Conservation (phyloP, 2,888 invertebrate genomes). For the Aquatica leii region DNA sequence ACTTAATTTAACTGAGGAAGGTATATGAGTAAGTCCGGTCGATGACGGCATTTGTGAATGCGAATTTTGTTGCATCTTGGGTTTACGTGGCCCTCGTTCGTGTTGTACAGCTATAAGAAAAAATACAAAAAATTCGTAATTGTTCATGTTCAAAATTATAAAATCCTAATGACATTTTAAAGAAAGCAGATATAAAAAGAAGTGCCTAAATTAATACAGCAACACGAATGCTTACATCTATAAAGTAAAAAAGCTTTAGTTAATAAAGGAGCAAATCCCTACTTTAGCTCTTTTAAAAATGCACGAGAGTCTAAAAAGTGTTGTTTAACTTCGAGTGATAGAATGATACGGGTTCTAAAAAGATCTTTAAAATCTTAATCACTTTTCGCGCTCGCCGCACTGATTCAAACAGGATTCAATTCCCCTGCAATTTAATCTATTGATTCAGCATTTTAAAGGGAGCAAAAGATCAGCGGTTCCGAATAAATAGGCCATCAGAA, state of each 20-base stretch:
- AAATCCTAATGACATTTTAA: background rate
- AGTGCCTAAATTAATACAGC: constrained; percentile 53
- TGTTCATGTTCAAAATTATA: constrained; percentile 20
- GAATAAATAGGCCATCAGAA: constrained; percentile 58
- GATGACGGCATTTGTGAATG: constrained; percentile 47
- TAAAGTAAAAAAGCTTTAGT: constrained; percentile 54
- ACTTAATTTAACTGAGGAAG: constrained; percentile 46
- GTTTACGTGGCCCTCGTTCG: constrained; percentile 94
- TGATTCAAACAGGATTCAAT: constrained; percentile 53
- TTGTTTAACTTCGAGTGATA: constrained; percentile 58
- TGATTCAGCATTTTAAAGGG: constrained; percentile 59
- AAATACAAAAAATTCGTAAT: constrained; percentile 15
- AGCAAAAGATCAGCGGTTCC: constrained; percentile 59
- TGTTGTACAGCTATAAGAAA: constrained; percentile 88
- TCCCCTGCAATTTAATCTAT: constrained; percentile 59
- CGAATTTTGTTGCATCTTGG: constrained; percentile 72
- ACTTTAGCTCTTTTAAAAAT: constrained; percentile 57
- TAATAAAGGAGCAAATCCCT: constrained; percentile 56
- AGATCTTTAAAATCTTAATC: constrained; percentile 60
- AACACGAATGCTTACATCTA: constrained; percentile 51
- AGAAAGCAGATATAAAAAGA: constrained; percentile 25
- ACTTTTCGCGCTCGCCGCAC: constrained; percentile 56
- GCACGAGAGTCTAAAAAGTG: constrained; percentile 56
- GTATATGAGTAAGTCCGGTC: constrained; percentile 40
- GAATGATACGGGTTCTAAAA: constrained; percentile 56